Evolutionary conservation across 2,797 vertebrate species (phyloP), one percentile per base, ranked within the genome.

Genomic region (Vireo griseus): DNA sequence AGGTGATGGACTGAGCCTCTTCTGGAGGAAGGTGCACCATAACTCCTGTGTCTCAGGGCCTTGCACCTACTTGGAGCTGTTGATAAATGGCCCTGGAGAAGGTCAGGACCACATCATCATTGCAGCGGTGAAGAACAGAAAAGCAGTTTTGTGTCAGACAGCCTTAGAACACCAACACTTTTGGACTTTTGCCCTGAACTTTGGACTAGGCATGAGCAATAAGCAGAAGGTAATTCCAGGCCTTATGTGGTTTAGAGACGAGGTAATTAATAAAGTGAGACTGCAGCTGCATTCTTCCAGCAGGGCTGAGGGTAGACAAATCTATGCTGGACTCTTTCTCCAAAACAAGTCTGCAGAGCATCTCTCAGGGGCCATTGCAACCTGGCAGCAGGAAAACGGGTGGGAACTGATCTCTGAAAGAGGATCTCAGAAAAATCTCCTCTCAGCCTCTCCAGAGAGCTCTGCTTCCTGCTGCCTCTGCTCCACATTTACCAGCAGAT

Each of bases 381-480:
- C 39, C n/a, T 69, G 67, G 72, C 81, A 85, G 40, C 59, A 45
- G 74, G 66, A 63, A 85, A 89, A 55, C 52, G 79, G 48, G 40
- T 81, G 47, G 51, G 44, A 75, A 55, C 11, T 0, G 2, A 69
- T 47, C 50, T 58, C n/a, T 57, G 62, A 77, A 84, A 75, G 8
- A 21, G 12, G 28, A 37, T 67, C 71, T 84, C 58, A 40, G 80
- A 48, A 54, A 92, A 92, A 91, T 63, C 59, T 93, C 75, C 48
- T 71, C 51, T 68, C 39, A 31, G 42, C n/a, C 58, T 31, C 48
- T 89, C 51, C 63, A n/a, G 77, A 75, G 35, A 75, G 54, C 39
- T 86, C 51, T 1, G 1, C 25, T 66, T n/a, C 71, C 54, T 26
- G 22, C 73, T 73, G 57, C 45, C 86, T 73, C 88, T 63, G 39